Conservation (phyloP, 2,888 invertebrate genomes). For the Tortricodes alternella region DNA sequence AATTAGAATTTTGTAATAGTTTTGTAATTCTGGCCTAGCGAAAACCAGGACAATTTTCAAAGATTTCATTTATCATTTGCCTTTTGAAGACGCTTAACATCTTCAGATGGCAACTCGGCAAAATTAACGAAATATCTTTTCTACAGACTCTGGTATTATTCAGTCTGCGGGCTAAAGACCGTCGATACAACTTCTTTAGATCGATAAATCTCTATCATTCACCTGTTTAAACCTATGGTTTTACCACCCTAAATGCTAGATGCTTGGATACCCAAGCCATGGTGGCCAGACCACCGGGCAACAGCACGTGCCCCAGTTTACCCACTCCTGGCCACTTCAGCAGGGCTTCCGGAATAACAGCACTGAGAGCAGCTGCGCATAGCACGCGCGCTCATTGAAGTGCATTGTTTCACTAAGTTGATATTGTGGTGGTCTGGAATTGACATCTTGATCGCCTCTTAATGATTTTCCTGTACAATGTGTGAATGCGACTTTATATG, state of each 20-base stretch:
- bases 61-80: too few relatives aligned
- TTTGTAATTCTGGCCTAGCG: too few relatives aligned
- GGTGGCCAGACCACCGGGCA: constrained; percentile 54
- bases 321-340: constrained; percentile 53
- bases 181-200: too few relatives aligned
- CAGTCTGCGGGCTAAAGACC: too few relatives aligned
- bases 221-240: neutral
- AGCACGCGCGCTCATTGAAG: constrained; percentile 71
- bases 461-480: constrained; percentile 56
- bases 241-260: neutral
- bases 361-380: constrained; percentile 57
- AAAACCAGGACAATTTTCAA: too few relatives aligned
- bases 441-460: constrained; percentile 69
- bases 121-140: too few relatives aligned
- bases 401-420: constrained; percentile 49
- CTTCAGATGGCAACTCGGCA: too few relatives aligned
- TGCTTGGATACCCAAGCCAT: constrained; percentile 16
- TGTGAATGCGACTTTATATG: neutral
- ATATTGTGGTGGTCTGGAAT: constrained; percentile 60
- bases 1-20: too few relatives aligned
- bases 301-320: constrained; percentile 64
- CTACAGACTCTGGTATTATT: too few relatives aligned
- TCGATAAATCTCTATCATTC: too few relatives aligned
- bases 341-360: constrained; percentile 52
- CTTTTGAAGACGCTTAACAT: too few relatives aligned